Evolutionary conservation across 2,888 invertebrate species (phyloP).

Genomic region (Troides oblongomaculatus): DNA sequence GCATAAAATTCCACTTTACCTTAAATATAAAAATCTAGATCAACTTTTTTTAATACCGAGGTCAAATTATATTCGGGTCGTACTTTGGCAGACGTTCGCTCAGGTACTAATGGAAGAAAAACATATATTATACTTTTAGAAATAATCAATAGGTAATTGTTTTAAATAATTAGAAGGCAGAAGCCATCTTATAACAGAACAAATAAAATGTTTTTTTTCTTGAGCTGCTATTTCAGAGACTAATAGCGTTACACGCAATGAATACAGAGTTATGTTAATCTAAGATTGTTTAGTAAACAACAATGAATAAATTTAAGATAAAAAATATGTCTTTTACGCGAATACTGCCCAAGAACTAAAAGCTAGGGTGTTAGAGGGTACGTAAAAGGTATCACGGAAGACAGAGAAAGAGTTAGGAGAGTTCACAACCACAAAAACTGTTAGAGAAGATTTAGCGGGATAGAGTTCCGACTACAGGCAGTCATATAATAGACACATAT

Average conservation of each 20-base stretch:
- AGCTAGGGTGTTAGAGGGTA: constrained; percentile 45
- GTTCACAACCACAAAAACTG: constrained; percentile 70
- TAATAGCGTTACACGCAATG: constrained; percentile 50
- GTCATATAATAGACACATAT: constrained; percentile 31
- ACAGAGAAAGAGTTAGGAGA: constrained; percentile 58
- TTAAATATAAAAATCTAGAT: constrained; percentile 39
- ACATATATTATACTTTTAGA: constrained; percentile 40
- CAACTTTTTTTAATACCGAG: constrained; percentile 40
- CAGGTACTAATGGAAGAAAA: constrained; percentile 68
- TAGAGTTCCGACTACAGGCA: constrained; percentile 39
- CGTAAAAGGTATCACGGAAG: constrained; percentile 62
- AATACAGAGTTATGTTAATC: constrained; percentile 43
- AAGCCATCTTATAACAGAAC: constrained; percentile 25
- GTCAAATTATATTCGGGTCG: constrained; percentile 39
- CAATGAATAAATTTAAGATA: constrained; percentile 52
- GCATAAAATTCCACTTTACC: constrained; percentile 34
- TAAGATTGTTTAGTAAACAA: constrained; percentile 50
- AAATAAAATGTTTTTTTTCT: constrained; percentile 33
- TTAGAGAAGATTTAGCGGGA: constrained; percentile 42
- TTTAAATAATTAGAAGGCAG: constrained; percentile 33
- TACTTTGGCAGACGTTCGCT: constrained; percentile 48
- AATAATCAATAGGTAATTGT: not conserved
- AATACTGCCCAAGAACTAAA: constrained; percentile 72
- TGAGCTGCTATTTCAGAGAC: constrained; percentile 48
- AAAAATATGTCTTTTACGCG: constrained; percentile 75